Base-by-base conservation (phyloP, 2,888 invertebrate genomes). In the Acronicta leporina region DNA sequence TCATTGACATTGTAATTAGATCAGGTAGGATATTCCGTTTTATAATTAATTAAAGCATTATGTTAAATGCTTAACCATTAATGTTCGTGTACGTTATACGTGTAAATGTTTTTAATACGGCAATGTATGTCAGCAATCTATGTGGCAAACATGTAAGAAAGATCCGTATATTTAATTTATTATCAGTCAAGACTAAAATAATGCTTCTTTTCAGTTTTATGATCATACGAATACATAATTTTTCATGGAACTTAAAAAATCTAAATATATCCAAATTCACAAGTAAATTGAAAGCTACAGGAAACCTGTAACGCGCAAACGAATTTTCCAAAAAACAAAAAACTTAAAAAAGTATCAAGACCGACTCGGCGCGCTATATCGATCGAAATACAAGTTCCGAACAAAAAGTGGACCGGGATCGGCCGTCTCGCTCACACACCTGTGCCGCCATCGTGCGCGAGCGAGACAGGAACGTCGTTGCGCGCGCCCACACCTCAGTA, bases 341-440 rank as follows among this genome's bases (percentile, higher is more conserved):
- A 73, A 60, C 54, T 56, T 66, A 77, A 78, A 79, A 78, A 87
- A 92, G 87, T 87, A 89, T 75, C 91, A 92, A 92, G 81, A 87
- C 47, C 63, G 57, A 63, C 66, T 67, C 68, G 80, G 77, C 88
- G 87, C 82, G 77, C 81, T 89, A 87, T 86, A 90, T 87, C 88
- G 91, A 91, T 92, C 92, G 88, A 90, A 92, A 92, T 92, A 92
- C 91, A 89, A 87, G 88, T 87, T 89, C 87, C 80, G 85, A 86
- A 88, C 90, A 93, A 92, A 92, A 93, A 92, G 92, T 92, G 85
- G 88, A 87, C 87, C 88, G 85, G 73, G 71, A 63, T 70, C 63
- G 58, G 45, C 80, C 67, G 61, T 87, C 86, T 83, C 83, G 40
- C 74, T 88, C 83, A 62, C 83, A 63, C 84, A 41, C 63, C 48